Conservation (phyloP, 2,113 vertebrate genomes). For the Pedetes capensis region DNA sequence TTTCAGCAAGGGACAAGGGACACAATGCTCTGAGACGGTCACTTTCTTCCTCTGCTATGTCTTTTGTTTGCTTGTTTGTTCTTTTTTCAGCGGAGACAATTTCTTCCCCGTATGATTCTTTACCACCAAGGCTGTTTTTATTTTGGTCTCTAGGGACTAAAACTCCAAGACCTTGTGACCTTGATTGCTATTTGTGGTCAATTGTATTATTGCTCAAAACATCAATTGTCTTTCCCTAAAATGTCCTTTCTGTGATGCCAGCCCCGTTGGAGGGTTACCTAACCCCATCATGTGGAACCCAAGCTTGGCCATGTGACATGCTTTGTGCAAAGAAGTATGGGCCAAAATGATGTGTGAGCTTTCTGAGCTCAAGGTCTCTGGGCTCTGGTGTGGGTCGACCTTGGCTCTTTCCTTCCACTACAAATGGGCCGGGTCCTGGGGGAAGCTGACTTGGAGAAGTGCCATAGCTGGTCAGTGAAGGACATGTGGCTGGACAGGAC, state of each 20-base stretch:
- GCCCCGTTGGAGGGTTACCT: not conserved
- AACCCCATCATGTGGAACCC: not conserved
- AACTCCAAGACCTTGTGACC: not conserved
- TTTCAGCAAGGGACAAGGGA: rapidly evolving
- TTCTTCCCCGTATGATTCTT: conserved; percentile 24
- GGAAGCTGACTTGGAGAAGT: not conserved
- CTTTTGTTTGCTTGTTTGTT: not conserved
- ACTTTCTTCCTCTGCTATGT: not conserved
- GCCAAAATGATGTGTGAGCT: not conserved
- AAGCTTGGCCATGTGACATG: not conserved
- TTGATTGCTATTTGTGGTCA: not conserved
- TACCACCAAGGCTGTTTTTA: not conserved
- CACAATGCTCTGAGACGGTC: too few relatives aligned
- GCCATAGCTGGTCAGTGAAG: not conserved
- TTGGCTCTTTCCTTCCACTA: not conserved
- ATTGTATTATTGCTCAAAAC: not conserved
- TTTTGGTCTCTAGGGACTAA: not conserved
- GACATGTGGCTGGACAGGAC: not conserved
- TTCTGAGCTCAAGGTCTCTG: not conserved
- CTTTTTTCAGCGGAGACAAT: not conserved
- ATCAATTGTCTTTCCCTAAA: not conserved
- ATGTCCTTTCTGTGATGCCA: not conserved
- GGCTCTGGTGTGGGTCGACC: not conserved
- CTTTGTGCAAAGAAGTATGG: not conserved
- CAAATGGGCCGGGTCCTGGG: not conserved